Evolutionary conservation across 2,113 vertebrate genomes (phyloP).

Genomic region (Nothobranchius furzeri): DNA sequence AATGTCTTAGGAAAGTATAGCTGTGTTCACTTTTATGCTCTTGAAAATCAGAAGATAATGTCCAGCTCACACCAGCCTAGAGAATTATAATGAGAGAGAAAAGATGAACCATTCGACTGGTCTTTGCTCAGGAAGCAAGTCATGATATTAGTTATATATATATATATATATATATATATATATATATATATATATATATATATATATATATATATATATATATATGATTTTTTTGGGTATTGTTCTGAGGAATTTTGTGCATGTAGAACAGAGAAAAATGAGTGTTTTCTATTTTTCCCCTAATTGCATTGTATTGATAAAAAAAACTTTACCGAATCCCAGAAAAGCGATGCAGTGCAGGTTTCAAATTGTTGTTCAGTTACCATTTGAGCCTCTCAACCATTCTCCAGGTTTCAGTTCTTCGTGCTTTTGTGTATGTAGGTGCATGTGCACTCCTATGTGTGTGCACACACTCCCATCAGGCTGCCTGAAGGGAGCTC

Average conservation of each 20-base stretch:
- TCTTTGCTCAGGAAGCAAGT: slow-evolving; percentile 32
- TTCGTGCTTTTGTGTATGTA: background rate
- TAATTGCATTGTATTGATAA: background rate
- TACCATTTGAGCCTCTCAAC: slow-evolving; percentile 11
- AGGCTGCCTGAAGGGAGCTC: slow-evolving; percentile 52
- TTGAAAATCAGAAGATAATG: slow-evolving; percentile 18
- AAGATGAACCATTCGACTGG: slow-evolving; percentile 9
- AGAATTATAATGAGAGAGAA: slow-evolving; percentile 23
- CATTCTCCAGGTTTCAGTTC: slow-evolving; percentile 17
- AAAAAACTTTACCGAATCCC: slow-evolving; percentile 2
- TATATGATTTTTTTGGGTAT: no score
- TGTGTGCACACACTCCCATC: slow-evolving; percentile 9
- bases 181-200: no score
- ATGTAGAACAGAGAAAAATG: background rate
- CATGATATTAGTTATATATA: slow-evolving; percentile 4
- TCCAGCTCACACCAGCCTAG: slow-evolving; percentile 31
- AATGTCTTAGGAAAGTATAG: background rate
- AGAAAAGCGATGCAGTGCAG: background rate
- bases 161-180: background rate
- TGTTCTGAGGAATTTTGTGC: background rate
- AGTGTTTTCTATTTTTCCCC: background rate
- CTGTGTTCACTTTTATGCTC: slow-evolving; percentile 5
- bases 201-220: no score
- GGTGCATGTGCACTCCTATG: background rate
- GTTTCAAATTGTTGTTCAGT: slow-evolving; percentile 7